Percentiles rank a stretch among this genome's conserved stretches.
These are phyloP conservation scores for Pogonognathellus flavescens DNA, from an alignment of 1,140 invertebrate species.

Conservation along the genomic window DNA sequence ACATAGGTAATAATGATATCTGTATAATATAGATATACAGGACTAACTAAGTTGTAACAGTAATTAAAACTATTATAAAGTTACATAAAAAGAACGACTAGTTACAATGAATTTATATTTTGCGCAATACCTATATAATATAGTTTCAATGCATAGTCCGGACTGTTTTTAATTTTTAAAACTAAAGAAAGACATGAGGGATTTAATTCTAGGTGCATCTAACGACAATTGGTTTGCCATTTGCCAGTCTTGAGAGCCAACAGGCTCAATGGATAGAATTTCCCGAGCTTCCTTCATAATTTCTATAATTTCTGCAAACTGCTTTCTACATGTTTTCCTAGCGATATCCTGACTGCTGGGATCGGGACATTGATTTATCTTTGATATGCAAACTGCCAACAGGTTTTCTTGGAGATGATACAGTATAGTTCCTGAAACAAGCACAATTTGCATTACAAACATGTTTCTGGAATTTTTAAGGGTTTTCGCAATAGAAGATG, in stretches of 20 bases:
- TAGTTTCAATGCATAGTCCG: not conserved
- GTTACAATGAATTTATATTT: too few relatives aligned
- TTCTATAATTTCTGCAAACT: constrained; percentile 57
- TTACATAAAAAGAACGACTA: too few relatives aligned
- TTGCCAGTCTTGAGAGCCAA: constrained; percentile 44
- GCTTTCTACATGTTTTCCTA: constrained; percentile 52
- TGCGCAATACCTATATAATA: not conserved
- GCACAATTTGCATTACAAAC: not conserved
- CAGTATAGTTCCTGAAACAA: constrained; percentile 58
- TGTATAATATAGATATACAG: too few relatives aligned
- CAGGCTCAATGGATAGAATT: constrained; percentile 59
- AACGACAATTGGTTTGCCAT: constrained; percentile 11
- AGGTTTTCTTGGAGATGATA: constrained; percentile 60
- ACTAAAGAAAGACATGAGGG: constrained; percentile 57
- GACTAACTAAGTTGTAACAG: too few relatives aligned
- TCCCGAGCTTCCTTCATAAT: constrained; percentile 56
- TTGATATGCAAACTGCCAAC: constrained; percentile 32
- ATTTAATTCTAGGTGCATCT: constrained; percentile 46
- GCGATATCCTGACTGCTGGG: constrained; percentile 42
- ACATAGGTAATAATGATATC: too few relatives aligned
- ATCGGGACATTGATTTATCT: constrained; percentile 25
- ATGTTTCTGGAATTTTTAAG: too few relatives aligned
- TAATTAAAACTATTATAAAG: too few relatives aligned
- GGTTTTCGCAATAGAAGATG: too few relatives aligned
- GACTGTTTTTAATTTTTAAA: constrained; percentile 46